Base-by-base conservation (phyloP, 2,113 vertebrate species). In the Acanthisitta chloris region DNA sequence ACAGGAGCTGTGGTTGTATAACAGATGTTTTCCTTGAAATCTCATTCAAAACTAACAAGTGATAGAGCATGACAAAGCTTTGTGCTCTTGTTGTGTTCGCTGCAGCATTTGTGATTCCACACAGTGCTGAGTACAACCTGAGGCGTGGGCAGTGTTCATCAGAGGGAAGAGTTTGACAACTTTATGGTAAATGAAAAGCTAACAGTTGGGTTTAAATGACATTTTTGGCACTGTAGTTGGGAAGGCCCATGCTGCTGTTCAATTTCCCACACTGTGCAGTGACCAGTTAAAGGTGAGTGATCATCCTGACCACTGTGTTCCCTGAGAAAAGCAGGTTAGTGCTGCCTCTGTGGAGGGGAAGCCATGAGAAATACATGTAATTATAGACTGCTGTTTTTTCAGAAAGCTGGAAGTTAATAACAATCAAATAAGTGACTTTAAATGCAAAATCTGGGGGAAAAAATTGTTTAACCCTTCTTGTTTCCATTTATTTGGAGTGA, bases 121-220 rank as follows among this genome's bases (percentile, higher is more conserved):
- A 0, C 1, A 28, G 45, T 5, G 2, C 3, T 10, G 19, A 38
- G 40, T 29, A 34, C 38, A 70, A 17, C 21, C 36, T 25, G 43
- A 9, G 71, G 12, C 10, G 2, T 1, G 31, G 54, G 48, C 69
- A 72, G 38, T 5, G 31, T 76, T 66, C 34, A 23, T 15, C 65
- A 55, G 12, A 59, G 45, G 36, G 18, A 9, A 9, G 45, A 6
- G 28, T 45, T 38, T 29, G 8, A 8, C 23, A 12, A 8, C 11
- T 74, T 49, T 48, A 6, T 26, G 21, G 31, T 26, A 18, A 70
- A 91, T 40, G 8, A 18, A 54, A 55, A 69, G 34, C 48, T 31
- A 55, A 25, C 3, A 4, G 33, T 52, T 46, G 8, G 17, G 13
- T 84, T 76, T 19, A 34, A 64, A 51, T 34, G 17, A 33, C 25